Evolutionary conservation across 2,888 invertebrate species (phyloP), one percentile per base, ranked within the genome.

Genomic region (Leptinotarsa rubiginosa): DNA sequence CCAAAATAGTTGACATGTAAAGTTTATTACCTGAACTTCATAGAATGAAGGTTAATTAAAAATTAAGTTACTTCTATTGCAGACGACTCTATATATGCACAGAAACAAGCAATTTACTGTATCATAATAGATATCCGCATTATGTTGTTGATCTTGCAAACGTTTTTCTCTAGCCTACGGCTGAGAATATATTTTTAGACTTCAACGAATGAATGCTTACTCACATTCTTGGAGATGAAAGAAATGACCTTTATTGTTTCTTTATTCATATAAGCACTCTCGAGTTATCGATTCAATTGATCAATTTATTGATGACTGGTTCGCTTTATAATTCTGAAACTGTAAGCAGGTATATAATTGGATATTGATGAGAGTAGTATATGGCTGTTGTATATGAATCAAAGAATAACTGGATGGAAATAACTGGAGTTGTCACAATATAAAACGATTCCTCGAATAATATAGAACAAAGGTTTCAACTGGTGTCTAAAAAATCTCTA

Each of bases 191-290:
- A 62, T 62, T 62, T 62, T 62, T 62, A 62, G 62, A 31, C 18
- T 41, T 62, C n/a, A n/a, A 41, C 31, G 62, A 62, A 31, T 62
- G 22, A 56, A 56, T 20, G 20, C 56, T 56, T 22, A 56, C 56
- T 25, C 22, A 62, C 31, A 62, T 59, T 25, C 59, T 59, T 25
- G 22, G 59, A 22, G 25, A 20, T 15, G 59, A 41, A 62, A 25
- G 62, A 62, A 41, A n/a, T 62, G 62, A n/a, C 31, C 62, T 62
- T 25, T 62, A 41, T 62, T 18, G 31, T 22, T 15, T 56, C 56
- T 13, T 56, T 22, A 56, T 56, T 56, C 13, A 22, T 56, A 22
- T 0, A 22, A 4, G 13, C 7, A 56, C 13, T 56, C 15, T 22
- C 22, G 56, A 56, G 56, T 56, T 4, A 22, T 16, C 22, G 56